phyloP scores from a whole-genome alignment of 2,888 invertebrate genomes.

The Galerucella calmariensis region DNA sequence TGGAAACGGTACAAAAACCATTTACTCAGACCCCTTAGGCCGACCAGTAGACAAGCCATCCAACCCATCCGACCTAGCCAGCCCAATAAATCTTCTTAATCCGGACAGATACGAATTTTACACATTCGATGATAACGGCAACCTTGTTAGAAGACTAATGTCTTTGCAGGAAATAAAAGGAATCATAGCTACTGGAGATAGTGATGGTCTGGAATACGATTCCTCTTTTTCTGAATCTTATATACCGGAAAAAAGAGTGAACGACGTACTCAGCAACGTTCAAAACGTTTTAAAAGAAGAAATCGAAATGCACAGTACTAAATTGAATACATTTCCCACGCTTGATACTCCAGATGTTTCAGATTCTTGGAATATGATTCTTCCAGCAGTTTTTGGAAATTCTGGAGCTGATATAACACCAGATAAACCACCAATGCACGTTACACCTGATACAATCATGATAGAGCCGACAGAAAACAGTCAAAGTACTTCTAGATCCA shows the following conservation, averaged over 20 bases:
- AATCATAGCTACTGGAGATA: slow-evolving; percentile 85
- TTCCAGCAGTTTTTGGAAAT: slow-evolving; percentile 82
- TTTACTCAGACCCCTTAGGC: slow-evolving; percentile 76
- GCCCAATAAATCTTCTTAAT: slow-evolving; percentile 81
- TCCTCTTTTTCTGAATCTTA: slow-evolving; percentile 60
- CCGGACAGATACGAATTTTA: slow-evolving; percentile 90
- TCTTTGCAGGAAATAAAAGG: slow-evolving; percentile 86
- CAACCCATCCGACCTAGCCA: slow-evolving; percentile 75
- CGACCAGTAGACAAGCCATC: slow-evolving; percentile 75
- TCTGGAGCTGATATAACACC: slow-evolving; percentile 59
- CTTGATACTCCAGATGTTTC: slow-evolving; percentile 80
- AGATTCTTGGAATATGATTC: slow-evolving; percentile 83
- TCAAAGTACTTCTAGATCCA: slow-evolving; percentile 15
- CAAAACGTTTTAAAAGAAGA: slow-evolving; percentile 86
- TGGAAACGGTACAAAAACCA: slow-evolving; percentile 70
- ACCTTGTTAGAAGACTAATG: slow-evolving; percentile 85
- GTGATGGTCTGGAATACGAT: slow-evolving; percentile 70
- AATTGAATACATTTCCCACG: slow-evolving; percentile 62
- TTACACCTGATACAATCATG: slow-evolving; percentile 61
- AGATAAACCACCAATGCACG: slow-evolving; percentile 54
- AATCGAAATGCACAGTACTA: slow-evolving; percentile 71
- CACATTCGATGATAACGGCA: slow-evolving; percentile 86
- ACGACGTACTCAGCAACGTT: slow-evolving; percentile 84
- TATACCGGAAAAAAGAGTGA: slow-evolving; percentile 74
- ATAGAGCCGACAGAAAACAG: slow-evolving; percentile 52